Evolutionary conservation across 37 sponge, comb jelly and placozoan species (phyloP), one percentile per base, ranked within the genome.

Genomic region (Corticium candelabrum): DNA sequence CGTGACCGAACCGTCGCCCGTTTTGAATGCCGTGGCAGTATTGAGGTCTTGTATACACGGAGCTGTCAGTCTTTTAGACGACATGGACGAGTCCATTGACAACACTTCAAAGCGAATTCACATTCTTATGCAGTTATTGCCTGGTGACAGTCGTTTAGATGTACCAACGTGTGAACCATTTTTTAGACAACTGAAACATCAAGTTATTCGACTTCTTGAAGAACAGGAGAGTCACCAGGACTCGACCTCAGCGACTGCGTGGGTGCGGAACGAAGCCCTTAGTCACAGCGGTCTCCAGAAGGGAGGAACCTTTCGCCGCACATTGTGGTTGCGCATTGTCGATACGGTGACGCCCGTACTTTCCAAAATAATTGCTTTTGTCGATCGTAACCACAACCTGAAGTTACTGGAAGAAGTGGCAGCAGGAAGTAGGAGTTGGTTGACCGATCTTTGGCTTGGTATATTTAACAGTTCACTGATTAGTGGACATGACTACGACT

Each of bases 331-430:
- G 5, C 5, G 21, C 4, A 4, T 70, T 4, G n/a, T n/a, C 68
- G 68, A 86, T 27, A 82, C 83, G 11, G 27, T 91, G 4, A 68
- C 77, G n/a, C 86, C 83, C 1, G 41, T 83, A 27, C 80, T 91
- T 68, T 79, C 87, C n/a, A 80, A 85, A 39, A 81, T 86, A 5
- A 77, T 91, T 39, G 86, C 87, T 5, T 67, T 37, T 40, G 39
- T 88, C 15, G 89, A 91, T 40, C 37, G 68, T 11, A 77, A 85
- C 76, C 68, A 73, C 68, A 91, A 91, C 74, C 77, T 91, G n/a
- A 57, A 77, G 35, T 73, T 86, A 31, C 40, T 79, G 1, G 40
- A 79, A 11, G 30, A 50, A 11, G 21, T 11, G 15, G 21, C 62
- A 50, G 62, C 62, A 21, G n/a, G n/a, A n/a, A n/a, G n/a, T n/a